These are phyloP conservation scores for Neuroterus valhalla DNA, from an alignment of 1,140 invertebrate species.

Conservation along the genomic window DNA sequence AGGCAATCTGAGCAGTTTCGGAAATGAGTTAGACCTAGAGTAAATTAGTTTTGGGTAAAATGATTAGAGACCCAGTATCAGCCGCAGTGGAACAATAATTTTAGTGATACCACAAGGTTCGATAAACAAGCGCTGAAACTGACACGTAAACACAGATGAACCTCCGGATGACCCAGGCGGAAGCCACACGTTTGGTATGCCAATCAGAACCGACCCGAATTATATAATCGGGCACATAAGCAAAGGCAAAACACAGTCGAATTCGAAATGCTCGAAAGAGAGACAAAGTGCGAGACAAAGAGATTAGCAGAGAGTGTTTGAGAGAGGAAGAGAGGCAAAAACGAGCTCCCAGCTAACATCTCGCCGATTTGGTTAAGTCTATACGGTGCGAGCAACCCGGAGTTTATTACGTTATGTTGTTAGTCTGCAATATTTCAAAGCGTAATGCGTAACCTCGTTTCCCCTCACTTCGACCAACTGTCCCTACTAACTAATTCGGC, in stretches of 20 bases:
- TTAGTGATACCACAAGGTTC: conserved; percentile 23
- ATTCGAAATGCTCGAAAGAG: conserved; percentile 18
- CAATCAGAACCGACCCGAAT: conserved; percentile 28
- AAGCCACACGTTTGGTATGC: conserved; percentile 26
- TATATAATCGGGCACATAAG: conserved; percentile 30
- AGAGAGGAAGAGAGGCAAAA: background rate
- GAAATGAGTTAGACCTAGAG: conserved; percentile 19
- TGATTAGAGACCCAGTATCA: conserved; percentile 21
- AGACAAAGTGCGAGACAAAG: background rate
- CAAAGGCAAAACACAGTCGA: conserved; percentile 28
- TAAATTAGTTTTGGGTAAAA: conserved; percentile 25
- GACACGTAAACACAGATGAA: conserved; percentile 30
- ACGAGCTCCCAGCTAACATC: conserved; percentile 28
- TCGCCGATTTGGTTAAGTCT: conserved; percentile 26
- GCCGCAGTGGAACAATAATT: conserved; percentile 28
- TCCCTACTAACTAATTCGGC: conserved; percentile 12
- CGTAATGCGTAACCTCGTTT: conserved; percentile 24
- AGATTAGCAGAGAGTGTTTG: background rate
- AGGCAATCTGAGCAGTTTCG: background rate
- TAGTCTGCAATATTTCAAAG: conserved; percentile 29
- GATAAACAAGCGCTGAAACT: conserved; percentile 30
- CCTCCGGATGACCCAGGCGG: conserved; percentile 25
- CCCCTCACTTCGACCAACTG: conserved; percentile 22
- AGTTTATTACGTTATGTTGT: conserved; percentile 30
- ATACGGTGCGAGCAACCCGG: conserved; percentile 28